A percentile compares a stretch with the other conserved stretches of the same genome.
These are phyloP conservation scores for Drosophila neonasuta DNA, from an alignment of 2,888 invertebrate species.

Conservation along the genomic window DNA sequence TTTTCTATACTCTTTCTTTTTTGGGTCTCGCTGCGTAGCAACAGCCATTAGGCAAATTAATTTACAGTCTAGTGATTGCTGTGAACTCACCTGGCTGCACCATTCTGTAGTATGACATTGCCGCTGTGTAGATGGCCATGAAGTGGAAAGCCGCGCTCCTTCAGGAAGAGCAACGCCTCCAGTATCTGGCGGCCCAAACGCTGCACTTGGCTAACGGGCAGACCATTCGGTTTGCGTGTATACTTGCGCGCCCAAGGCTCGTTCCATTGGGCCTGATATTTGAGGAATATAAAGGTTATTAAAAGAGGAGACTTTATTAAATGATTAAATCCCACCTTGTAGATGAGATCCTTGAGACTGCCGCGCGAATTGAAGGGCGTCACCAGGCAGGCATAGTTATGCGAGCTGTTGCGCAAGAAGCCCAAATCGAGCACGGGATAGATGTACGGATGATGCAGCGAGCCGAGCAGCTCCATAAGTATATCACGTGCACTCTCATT, in stretches of 20 bases:
- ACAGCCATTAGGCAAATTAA: constrained; percentile 40
- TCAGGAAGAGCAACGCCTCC: constrained; percentile 92
- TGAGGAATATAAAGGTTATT: neutral
- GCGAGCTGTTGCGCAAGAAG: constrained; percentile 84
- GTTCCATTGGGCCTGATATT: constrained; percentile 87
- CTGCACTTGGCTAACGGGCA: constrained; percentile 91
- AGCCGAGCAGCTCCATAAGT: constrained; percentile 91
- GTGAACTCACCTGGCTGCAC: constrained; percentile 89
- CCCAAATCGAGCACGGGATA: constrained; percentile 94
- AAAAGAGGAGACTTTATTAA: constrained; percentile 34
- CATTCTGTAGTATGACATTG: constrained; percentile 95
- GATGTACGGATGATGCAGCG: constrained; percentile 95
- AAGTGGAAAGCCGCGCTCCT: constrained; percentile 92
- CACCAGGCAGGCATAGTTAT: constrained; percentile 88
- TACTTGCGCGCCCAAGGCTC: constrained; percentile 92
- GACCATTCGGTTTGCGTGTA: constrained; percentile 86
- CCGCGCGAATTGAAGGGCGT: constrained; percentile 92
- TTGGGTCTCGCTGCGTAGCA: constrained; percentile 6
- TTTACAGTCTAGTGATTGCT: constrained; percentile 26
- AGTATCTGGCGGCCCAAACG: constrained; percentile 93
- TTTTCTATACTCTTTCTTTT: too few relatives aligned
- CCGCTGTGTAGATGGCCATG: constrained; percentile 94
- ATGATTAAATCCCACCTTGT: constrained; percentile 85
- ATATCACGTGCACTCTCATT: constrained; percentile 87
- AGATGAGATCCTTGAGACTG: constrained; percentile 94